Evolutionary conservation across 2,888 invertebrate genomes (phyloP).

Genomic region (Acanthoscelides obtectus): DNA sequence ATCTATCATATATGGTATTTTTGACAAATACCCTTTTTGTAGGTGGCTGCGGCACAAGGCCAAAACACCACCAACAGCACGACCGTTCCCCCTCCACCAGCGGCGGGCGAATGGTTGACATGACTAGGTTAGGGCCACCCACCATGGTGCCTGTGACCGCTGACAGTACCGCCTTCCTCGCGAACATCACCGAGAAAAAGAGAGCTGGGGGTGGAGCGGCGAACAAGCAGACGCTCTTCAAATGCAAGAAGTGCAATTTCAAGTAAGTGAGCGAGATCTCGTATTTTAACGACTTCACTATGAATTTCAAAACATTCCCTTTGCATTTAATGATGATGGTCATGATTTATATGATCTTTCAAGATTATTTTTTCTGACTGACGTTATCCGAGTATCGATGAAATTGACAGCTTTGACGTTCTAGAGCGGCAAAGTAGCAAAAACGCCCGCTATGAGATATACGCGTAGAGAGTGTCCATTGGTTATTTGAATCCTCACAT

Average conservation of each 20-base stretch:
- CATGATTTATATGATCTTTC: too few relatives aligned
- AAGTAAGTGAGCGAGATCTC: conserved; percentile 56
- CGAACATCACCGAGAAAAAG: conserved; percentile 26
- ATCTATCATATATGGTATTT: too few relatives aligned
- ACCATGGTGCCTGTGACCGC: background rate
- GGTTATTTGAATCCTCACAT: too few relatives aligned
- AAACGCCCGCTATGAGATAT: too few relatives aligned
- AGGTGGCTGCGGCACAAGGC: conserved; percentile 42
- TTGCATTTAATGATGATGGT: too few relatives aligned
- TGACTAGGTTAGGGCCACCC: conserved; percentile 24
- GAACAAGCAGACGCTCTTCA: conserved; percentile 74
- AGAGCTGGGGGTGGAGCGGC: conserved; percentile 53
- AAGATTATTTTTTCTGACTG: too few relatives aligned
- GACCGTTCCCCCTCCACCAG: conserved; percentile 32
- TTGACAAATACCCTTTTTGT: too few relatives aligned
- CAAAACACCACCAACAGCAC: conserved; percentile 34
- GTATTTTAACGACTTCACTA: background rate
- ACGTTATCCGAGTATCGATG: too few relatives aligned
- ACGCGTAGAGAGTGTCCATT: too few relatives aligned
- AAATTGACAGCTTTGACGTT: too few relatives aligned
- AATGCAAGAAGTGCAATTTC: conserved; percentile 87
- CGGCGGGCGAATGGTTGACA: conserved; percentile 14
- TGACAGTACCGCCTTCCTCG: background rate
- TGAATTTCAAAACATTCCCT: too few relatives aligned
- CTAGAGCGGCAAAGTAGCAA: too few relatives aligned